Evolutionary conservation across 2,113 vertebrate species (phyloP).

Genomic region (Diphyllodes magnificus): DNA sequence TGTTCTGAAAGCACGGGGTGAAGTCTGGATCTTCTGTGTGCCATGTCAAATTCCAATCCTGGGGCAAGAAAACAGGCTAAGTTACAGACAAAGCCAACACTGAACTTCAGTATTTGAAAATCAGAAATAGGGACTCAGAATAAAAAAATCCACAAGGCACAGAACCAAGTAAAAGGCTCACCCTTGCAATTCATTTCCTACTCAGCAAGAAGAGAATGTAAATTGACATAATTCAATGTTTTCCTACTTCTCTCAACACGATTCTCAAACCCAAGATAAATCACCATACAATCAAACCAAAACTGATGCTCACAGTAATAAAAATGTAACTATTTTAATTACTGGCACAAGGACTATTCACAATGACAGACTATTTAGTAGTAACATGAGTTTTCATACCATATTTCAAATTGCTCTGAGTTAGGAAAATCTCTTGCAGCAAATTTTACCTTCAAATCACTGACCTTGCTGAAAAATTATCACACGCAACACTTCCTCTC

Average conservation of each 20-base stretch:
- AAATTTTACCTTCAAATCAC: not conserved
- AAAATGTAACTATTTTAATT: not conserved
- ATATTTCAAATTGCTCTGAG: not conserved
- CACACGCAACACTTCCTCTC: not conserved
- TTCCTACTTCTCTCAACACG: not conserved
- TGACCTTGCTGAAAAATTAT: not conserved
- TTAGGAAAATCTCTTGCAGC: not conserved
- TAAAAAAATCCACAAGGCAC: not conserved
- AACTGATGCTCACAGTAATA: not conserved
- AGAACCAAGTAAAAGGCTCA: not conserved
- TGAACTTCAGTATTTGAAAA: not conserved
- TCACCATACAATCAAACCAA: not conserved
- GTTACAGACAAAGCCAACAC: not conserved
- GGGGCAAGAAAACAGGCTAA: not conserved
- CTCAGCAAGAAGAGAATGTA: not conserved
- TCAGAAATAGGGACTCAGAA: not conserved
- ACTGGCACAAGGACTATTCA: not conserved
- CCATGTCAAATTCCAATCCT: constrained; percentile 94
- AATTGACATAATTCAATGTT: not conserved
- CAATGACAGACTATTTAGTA: not conserved
- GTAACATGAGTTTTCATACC: not conserved
- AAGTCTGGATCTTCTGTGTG: constrained; percentile 82
- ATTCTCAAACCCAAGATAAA: not conserved
- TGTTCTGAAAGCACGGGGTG: constrained; percentile 93
- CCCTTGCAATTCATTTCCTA: not conserved